These are phyloP conservation scores for Xerus inauris DNA, from an alignment of 2,113 vertebrate species.

Conservation along the genomic window DNA sequence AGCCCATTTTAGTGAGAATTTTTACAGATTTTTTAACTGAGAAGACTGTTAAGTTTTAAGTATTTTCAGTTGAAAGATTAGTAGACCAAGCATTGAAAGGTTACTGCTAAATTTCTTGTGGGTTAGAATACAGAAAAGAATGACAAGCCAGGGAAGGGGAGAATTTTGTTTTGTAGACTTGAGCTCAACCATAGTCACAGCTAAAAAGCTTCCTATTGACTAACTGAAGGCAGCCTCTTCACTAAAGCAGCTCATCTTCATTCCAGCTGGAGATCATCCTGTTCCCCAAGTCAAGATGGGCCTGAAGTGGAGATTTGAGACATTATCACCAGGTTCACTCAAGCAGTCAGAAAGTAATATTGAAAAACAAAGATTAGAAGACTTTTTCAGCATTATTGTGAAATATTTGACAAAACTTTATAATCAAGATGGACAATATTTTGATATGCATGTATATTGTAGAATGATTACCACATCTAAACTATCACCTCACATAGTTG, in stretches of 20 bases:
- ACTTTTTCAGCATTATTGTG: background rate
- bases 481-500: background rate
- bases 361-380: background rate
- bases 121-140: background rate
- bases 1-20: background rate
- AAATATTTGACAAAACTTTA: background rate
- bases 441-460: background rate
- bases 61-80: background rate
- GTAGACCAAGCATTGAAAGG: background rate
- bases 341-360: background rate
- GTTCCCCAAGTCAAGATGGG: background rate
- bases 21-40: background rate
- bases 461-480: background rate
- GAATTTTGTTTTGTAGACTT: background rate
- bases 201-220: background rate
- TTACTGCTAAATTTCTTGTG: background rate
- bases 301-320: background rate
- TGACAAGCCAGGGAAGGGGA: background rate
- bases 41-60: background rate
- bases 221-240: background rate
- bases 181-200: background rate
- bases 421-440: background rate
- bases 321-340: background rate
- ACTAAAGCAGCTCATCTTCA: no score
- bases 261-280: background rate